These are phyloP conservation scores for Pyrrhia umbra DNA, from an alignment of 2,888 invertebrate genomes.

Conservation along the genomic window DNA sequence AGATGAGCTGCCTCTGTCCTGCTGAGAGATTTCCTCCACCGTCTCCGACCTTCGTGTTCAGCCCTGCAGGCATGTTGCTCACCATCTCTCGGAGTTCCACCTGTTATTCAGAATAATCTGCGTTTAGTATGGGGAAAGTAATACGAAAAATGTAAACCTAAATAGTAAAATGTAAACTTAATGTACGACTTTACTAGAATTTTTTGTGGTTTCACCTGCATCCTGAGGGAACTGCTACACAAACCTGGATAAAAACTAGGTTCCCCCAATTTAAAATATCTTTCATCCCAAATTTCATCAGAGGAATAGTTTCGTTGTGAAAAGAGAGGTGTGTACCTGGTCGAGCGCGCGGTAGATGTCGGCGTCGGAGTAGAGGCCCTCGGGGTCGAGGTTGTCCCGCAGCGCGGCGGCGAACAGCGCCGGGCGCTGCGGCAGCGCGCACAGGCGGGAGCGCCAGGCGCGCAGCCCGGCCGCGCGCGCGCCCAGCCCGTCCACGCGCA, in stretches of 20 bases:
- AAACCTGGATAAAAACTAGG: no score
- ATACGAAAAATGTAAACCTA: background rate
- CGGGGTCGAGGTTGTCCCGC: conserved; percentile 94
- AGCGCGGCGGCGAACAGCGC: conserved; percentile 94
- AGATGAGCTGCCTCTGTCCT: conserved; percentile 93
- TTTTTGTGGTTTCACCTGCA: no score
- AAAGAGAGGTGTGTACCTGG: no score
- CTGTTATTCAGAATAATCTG: conserved; percentile 70
- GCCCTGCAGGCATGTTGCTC: conserved; percentile 87
- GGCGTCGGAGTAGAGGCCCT: conserved; percentile 91
- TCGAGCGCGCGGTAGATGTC: conserved; percentile 93
- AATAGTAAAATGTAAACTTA: background rate
- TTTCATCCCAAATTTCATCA: no score
- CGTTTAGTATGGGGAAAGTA: background rate
- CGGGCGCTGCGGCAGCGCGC: conserved; percentile 93
- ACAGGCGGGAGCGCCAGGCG: conserved; percentile 89
- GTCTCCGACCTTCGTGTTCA: conserved; percentile 91
- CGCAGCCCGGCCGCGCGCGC: conserved; percentile 86
- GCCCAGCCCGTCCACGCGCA: conserved; percentile 85
- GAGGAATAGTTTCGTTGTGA: no score
- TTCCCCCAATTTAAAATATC: no score
- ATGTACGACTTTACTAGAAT: no score
- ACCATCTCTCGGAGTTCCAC: conserved; percentile 92
- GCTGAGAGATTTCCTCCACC: conserved; percentile 92
- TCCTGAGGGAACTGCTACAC: no score